phyloP scores from a whole-genome alignment of 2,797 vertebrate genomes.

The Synanceia verrucosa region DNA sequence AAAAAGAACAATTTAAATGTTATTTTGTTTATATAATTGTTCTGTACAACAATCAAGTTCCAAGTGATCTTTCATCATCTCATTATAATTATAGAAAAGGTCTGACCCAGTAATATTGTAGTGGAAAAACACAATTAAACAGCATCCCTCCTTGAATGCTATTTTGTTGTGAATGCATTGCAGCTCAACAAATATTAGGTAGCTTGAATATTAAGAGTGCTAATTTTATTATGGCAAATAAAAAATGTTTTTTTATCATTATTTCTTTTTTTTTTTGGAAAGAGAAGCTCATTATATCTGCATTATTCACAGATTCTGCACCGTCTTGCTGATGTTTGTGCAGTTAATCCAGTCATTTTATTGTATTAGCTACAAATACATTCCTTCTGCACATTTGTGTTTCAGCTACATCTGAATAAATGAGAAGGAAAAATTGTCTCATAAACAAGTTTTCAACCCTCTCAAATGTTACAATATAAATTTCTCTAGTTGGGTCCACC shows the following conservation, averaged over 20 bases:
- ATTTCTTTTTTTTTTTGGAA: neutral
- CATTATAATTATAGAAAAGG: conserved; percentile 7
- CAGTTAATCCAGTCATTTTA: too few relatives aligned
- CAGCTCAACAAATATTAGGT: neutral
- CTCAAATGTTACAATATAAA: too few relatives aligned
- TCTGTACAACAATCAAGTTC: neutral
- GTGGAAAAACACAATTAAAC: neutral
- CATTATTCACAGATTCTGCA: neutral
- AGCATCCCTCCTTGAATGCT: neutral
- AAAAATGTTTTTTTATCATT: neutral
- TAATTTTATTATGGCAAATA: neutral
- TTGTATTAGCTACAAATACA: neutral
- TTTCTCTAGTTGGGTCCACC: too few relatives aligned
- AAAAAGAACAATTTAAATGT: too few relatives aligned
- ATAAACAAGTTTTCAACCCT: neutral
- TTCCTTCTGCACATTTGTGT: too few relatives aligned
- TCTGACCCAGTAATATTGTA: neutral
- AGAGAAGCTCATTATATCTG: neutral
- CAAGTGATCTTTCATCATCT: neutral
- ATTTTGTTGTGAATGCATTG: neutral
- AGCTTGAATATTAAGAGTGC: neutral
- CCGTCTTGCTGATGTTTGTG: neutral
- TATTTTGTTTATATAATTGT: too few relatives aligned
- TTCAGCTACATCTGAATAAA: too few relatives aligned
- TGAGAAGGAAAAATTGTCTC: neutral